Percentiles rank a stretch among this genome's conserved stretches.
Evolutionary conservation across 2,113 vertebrate species (phyloP).

Genomic region (Herpailurus yagouaroundi): DNA sequence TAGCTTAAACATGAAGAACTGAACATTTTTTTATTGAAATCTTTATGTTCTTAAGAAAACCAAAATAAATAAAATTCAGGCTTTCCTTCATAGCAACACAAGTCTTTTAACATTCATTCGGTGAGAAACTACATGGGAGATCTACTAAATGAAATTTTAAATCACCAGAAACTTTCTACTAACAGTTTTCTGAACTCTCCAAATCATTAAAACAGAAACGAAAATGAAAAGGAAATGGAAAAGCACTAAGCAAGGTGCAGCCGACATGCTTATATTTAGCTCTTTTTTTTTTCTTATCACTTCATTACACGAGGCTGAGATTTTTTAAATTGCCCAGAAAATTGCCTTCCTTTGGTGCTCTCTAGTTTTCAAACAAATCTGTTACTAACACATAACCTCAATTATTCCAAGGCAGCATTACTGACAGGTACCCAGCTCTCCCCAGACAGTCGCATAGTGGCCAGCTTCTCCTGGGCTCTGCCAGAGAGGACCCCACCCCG

Average conservation of each 20-base stretch:
- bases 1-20: background rate
- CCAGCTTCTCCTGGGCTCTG: background rate
- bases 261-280: conserved; percentile 13
- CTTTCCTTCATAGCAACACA: conserved; percentile 35
- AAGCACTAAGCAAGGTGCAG: background rate
- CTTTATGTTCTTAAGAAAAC: conserved; percentile 14
- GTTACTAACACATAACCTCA: background rate
- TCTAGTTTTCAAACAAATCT: background rate
- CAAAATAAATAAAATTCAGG: background rate
- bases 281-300: background rate
- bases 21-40: background rate
- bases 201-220: conserved; percentile 12
- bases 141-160: conserved; percentile 22
- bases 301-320: conserved; percentile 50
- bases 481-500: background rate
- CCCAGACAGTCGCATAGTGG: background rate
- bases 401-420: background rate
- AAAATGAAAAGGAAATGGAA: conserved; percentile 44
- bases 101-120: background rate
- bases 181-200: background rate
- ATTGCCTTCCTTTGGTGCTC: conserved; percentile 42
- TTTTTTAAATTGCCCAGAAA: conserved; percentile 68
- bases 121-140: background rate
- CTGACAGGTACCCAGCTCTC: background rate
- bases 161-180: conserved; percentile 2